These are phyloP conservation scores for Eclectus roratus DNA, from an alignment of 2,113 vertebrate species.

Conservation along the genomic window DNA sequence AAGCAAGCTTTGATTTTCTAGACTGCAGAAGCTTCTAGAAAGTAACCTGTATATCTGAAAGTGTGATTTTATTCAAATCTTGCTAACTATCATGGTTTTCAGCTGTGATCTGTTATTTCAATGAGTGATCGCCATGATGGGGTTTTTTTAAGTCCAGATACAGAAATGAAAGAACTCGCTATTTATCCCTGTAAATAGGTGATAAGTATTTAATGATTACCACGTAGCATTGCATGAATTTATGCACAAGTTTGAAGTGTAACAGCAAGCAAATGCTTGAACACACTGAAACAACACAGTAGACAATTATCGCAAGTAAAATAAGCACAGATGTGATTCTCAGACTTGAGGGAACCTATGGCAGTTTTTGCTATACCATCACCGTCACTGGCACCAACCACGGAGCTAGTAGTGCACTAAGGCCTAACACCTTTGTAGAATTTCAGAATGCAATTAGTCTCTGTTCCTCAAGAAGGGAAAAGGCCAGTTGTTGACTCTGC, in stretches of 20 bases:
- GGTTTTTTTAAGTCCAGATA: not conserved
- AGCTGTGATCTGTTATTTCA: not conserved
- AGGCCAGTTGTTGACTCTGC: not conserved
- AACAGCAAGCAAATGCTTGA: not conserved
- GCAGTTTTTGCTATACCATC: not conserved
- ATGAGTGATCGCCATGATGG: not conserved
- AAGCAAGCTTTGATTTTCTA: not conserved
- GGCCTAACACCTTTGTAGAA: not conserved
- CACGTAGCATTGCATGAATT: not conserved
- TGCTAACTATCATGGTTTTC: not conserved
- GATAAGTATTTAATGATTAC: not conserved
- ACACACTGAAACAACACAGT: not conserved
- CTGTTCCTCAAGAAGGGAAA: not conserved
- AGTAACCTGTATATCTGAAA: not conserved
- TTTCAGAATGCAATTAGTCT: not conserved
- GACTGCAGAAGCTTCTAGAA: not conserved
- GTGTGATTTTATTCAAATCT: not conserved
- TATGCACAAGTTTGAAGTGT: not conserved
- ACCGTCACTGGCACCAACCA: fast-evolving
- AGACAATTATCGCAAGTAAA: not conserved
- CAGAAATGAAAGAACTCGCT: not conserved
- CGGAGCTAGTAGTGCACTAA: not conserved
- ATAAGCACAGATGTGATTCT: not conserved
- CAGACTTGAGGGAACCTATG: not conserved
- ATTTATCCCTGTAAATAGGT: not conserved